Percentiles rank a stretch among this genome's conserved stretches.
Evolutionary conservation across 2,797 vertebrate species (phyloP).

Genomic region (Phrynocephalus guinanensis): DNA sequence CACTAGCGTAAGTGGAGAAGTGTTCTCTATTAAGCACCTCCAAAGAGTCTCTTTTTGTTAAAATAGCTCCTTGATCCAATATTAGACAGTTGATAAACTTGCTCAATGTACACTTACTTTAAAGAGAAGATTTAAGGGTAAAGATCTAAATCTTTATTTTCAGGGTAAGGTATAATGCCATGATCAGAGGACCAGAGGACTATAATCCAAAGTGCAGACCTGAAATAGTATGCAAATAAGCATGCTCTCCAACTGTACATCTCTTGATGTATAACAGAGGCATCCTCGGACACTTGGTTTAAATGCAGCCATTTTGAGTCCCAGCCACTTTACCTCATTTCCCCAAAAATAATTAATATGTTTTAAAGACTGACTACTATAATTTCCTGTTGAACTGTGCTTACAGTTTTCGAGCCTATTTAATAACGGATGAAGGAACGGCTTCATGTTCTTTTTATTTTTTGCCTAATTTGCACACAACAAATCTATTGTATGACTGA

Average conservation of each 20-base stretch:
- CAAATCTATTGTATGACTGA: constrained; percentile 50
- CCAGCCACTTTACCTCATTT: not conserved
- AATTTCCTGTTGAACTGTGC: constrained; percentile 38
- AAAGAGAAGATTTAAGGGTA: not conserved
- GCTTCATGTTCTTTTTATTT: constrained; percentile 50
- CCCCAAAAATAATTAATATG: not conserved
- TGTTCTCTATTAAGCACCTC: too few species aligned
- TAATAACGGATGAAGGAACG: constrained; percentile 41
- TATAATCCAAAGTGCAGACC: not conserved
- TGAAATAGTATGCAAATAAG: rapidly evolving
- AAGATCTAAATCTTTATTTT: not conserved
- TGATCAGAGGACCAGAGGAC: not conserved
- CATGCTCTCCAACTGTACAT: not conserved
- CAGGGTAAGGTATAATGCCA: not conserved
- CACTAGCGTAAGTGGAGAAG: too few species aligned
- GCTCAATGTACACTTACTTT: not conserved
- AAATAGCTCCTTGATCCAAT: not conserved
- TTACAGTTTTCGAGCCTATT: constrained; percentile 52
- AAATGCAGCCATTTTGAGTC: constrained; percentile 32
- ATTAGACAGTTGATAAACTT: not conserved
- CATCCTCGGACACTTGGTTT: not conserved
- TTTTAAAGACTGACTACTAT: constrained; percentile 42
- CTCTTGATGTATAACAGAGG: not conserved
- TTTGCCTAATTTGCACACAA: constrained; percentile 40
- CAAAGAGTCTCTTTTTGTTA: too few species aligned